Conservation (phyloP, 2,888 invertebrate genomes). For the Anodontia alba region DNA sequence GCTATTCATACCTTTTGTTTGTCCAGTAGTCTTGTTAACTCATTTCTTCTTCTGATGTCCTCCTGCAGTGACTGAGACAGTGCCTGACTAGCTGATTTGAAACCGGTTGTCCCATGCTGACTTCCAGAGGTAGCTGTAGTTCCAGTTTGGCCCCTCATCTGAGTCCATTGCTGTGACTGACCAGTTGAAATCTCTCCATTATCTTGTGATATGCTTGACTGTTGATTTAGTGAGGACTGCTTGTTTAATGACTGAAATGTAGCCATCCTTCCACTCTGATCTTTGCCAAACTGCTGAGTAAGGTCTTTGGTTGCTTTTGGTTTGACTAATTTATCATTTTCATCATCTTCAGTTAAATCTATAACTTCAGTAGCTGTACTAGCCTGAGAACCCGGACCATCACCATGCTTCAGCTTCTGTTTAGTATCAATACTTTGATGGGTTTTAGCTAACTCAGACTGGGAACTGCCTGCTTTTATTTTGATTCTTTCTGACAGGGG, state of each 20-base stretch:
- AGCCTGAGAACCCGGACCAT: neutral
- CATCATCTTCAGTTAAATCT: constrained; percentile 53
- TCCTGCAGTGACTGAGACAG: constrained; percentile 43
- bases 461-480: constrained; percentile 35
- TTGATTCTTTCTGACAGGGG: constrained; percentile 50
- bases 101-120: neutral
- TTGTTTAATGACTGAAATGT: neutral
- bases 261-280: neutral
- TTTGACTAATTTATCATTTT: constrained; percentile 31
- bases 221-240: neutral
- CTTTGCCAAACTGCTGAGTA: neutral
- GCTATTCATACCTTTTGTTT: constrained; percentile 69
- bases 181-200: neutral
- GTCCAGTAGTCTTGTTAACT: constrained; percentile 45
- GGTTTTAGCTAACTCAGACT: neutral
- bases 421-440: neutral
- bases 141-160: constrained; percentile 34
- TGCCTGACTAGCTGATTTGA: neutral
- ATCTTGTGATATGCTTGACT: neutral
- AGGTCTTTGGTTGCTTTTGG: neutral
- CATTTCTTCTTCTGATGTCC: constrained; percentile 54
- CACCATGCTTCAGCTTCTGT: constrained; percentile 4
- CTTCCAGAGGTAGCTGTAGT: neutral
- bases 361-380: constrained; percentile 48
- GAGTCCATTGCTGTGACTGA: constrained; percentile 44